phyloP scores from a whole-genome alignment of 2,113 vertebrate species.

The Oncorhynchus clarkii region DNA sequence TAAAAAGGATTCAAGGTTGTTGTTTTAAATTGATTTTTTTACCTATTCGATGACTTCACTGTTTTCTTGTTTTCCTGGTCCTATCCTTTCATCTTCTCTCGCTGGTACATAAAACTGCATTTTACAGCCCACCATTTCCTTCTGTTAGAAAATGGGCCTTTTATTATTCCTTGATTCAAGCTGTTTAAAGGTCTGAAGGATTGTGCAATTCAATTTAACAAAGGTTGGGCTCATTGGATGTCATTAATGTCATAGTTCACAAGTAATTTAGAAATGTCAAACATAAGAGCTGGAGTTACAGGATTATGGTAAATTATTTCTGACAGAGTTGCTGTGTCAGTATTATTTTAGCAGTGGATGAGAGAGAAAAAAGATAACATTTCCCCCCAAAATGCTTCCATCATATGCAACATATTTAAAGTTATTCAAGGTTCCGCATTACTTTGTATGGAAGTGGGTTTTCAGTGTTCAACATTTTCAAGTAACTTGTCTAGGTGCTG shows the following conservation, averaged over 20 bases:
- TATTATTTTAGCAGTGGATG: slow-evolving; percentile 40
- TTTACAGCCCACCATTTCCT: not conserved
- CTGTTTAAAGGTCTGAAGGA: slow-evolving; percentile 62
- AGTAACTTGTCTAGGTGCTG: no score
- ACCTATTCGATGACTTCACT: not conserved
- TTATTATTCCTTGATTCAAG: slow-evolving; percentile 38
- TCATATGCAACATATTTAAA: not conserved
- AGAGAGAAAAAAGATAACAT: slow-evolving; percentile 27
- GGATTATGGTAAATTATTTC: slow-evolving; percentile 65
- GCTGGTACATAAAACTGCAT: not conserved
- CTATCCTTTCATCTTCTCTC: not conserved
- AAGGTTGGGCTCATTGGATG: slow-evolving; percentile 42
- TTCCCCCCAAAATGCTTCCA: not conserved
- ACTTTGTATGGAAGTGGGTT: no score
- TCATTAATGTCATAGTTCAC: slow-evolving; percentile 68
- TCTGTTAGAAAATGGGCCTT: slow-evolving; percentile 34
- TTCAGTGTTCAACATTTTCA: no score
- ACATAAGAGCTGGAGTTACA: slow-evolving; percentile 46
- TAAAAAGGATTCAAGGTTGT: no score
- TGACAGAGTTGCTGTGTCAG: slow-evolving; percentile 50
- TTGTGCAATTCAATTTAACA: slow-evolving; percentile 49
- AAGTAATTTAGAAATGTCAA: slow-evolving; percentile 65
- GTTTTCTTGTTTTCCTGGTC: not conserved
- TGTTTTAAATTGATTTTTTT: no score
- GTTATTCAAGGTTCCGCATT: no score